These are phyloP conservation scores for Hippocampus zosterae DNA, from an alignment of 2,113 vertebrate species.

Conservation along the genomic window DNA sequence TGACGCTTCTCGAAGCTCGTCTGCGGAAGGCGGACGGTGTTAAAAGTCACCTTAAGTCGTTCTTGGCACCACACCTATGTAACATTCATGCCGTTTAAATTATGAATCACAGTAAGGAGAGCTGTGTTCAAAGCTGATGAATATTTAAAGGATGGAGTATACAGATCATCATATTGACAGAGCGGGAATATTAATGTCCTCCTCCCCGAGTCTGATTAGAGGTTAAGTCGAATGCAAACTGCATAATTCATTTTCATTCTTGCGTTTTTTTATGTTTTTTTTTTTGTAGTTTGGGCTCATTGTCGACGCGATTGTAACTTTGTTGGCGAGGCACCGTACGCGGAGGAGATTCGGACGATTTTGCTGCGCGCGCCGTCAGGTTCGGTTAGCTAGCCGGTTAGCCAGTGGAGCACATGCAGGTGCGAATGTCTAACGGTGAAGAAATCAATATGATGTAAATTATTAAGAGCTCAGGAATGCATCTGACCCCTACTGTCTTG, in stretches of 20 bases:
- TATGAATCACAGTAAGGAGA: constrained; percentile 75
- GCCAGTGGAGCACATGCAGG: constrained; percentile 52
- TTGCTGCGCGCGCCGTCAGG: not conserved
- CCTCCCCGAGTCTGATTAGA: constrained; percentile 70
- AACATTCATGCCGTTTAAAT: constrained; percentile 80
- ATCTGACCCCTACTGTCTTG: constrained; percentile 84
- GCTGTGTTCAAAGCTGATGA: constrained; percentile 72
- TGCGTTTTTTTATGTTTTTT: constrained; percentile 48
- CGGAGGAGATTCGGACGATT: constrained; percentile 24
- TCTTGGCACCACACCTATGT: constrained; percentile 68
- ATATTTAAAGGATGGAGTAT: constrained; percentile 78
- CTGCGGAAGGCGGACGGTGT: constrained; percentile 41
- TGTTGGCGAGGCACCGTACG: constrained; percentile 32
- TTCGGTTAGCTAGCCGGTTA: not conserved
- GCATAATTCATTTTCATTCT: constrained; percentile 75
- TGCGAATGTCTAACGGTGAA: constrained; percentile 76
- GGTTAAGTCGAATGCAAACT: constrained; percentile 76
- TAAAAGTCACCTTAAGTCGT: constrained; percentile 64
- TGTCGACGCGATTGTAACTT: constrained; percentile 51
- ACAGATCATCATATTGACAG: constrained; percentile 79
- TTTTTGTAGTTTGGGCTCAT: constrained; percentile 36
- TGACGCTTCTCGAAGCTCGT: constrained; percentile 57
- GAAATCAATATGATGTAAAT: constrained; percentile 95
- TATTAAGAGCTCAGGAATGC: constrained; percentile 92
- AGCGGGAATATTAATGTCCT: constrained; percentile 77